Evolutionary conservation across 2,888 invertebrate genomes (phyloP).

Genomic region (Brachypterus glaber): DNA sequence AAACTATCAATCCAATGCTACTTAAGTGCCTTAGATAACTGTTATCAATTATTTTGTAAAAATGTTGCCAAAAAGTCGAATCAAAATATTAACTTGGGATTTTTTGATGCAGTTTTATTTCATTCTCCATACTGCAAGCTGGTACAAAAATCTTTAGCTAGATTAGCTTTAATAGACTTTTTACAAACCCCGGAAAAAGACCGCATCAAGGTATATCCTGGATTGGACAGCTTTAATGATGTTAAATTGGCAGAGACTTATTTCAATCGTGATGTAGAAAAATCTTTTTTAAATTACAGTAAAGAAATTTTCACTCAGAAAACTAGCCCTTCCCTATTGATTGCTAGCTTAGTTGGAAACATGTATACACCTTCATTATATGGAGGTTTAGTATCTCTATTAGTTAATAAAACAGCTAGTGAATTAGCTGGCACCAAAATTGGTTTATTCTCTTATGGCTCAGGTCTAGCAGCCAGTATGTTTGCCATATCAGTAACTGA

Average conservation of each 20-base stretch:
- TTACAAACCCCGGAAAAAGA: slow-evolving; percentile 51
- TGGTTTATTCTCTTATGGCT: slow-evolving; percentile 93
- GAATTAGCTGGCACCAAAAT: slow-evolving; percentile 72
- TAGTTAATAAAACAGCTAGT: slow-evolving; percentile 58
- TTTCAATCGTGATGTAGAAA: slow-evolving; percentile 84
- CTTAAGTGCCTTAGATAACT: slow-evolving; percentile 83
- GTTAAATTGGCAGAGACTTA: slow-evolving; percentile 74
- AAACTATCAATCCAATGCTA: slow-evolving; percentile 92
- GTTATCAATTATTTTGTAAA: slow-evolving; percentile 74
- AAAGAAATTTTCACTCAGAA: slow-evolving; percentile 64
- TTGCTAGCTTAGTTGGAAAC: slow-evolving; percentile 91
- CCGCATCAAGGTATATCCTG: slow-evolving; percentile 50
- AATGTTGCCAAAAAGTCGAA: slow-evolving; percentile 54
- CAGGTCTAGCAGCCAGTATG: slow-evolving; percentile 90
- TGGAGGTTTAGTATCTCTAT: slow-evolving; percentile 79
- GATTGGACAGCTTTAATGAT: slow-evolving; percentile 58
- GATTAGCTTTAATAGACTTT: slow-evolving; percentile 82
- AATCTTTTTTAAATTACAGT: slow-evolving; percentile 71
- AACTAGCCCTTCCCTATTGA: slow-evolving; percentile 74
- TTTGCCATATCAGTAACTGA: slow-evolving; percentile 72
- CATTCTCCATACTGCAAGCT: slow-evolving; percentile 96
- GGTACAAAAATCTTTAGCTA: slow-evolving; percentile 94
- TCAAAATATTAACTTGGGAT: slow-evolving; percentile 47
- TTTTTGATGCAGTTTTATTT: slow-evolving; percentile 77
- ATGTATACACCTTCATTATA: slow-evolving; percentile 99